Base-by-base conservation (phyloP, 2,888 invertebrate genomes). In the Melikaiella ostensackeni region DNA sequence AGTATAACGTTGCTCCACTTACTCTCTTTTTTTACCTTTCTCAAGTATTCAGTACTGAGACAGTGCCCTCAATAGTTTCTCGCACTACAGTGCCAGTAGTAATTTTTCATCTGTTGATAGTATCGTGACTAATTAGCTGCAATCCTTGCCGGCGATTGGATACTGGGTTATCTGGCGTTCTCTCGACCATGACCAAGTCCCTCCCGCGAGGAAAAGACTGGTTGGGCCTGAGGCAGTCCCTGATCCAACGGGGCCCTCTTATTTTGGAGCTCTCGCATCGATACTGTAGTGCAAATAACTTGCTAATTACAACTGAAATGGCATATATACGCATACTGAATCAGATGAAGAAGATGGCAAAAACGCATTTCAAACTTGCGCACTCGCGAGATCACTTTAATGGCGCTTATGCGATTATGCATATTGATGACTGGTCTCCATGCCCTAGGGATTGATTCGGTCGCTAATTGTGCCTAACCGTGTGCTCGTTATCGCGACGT, bases 111-210 rank as follows among this genome's bases (percentile, higher is more conserved):
- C 42, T 82, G 84, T 81, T 80, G 78, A 80, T 62, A 81, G 83
- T 87, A 88, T 89, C 88, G 84, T 81, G 80, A 81, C 84, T 86
- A 88, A 89, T 89, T 89, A 89, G 88, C 84, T 76, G 82, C 82
- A 84, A 85, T 84, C 81, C 84, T 74, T 77, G 79, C 75, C 76
- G 74, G 80, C 84, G 87, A 89, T 89, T 89, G 89, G 87, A 86
- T 86, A 86, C 77, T 73, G 74, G 75, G 74, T 78, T 78, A 79
- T 78, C 38, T 77, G 61, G 74, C 42, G 74, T 76, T 85, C 86
- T 84, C 81, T 86, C 85, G 80, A 79, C 84, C 89, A 83, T 86
- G 86, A 86, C 87, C 83, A 86, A 87, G 86, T 88, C 88, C 87
- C 88, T 85, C 88, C 87, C 79, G 84, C 81, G 46, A 62, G 79